phyloP scores from a whole-genome alignment of 23 tunicate genomes.

The Corella eumyota region DNA sequence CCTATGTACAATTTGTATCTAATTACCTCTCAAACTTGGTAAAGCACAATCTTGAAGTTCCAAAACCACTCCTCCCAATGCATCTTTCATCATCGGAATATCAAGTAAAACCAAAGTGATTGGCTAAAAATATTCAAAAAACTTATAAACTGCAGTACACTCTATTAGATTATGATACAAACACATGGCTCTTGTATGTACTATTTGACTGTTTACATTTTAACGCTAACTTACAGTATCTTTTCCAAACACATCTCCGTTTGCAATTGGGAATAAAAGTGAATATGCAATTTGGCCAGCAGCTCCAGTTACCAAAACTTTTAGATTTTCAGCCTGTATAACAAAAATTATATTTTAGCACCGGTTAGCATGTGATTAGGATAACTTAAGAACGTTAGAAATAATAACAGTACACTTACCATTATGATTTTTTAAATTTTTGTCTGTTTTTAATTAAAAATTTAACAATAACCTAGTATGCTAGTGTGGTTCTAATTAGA shows the following conservation, averaged over 20 bases:
- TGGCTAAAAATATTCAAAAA: slow-evolving; percentile 19
- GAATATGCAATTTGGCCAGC: slow-evolving; percentile 99
- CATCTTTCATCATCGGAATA: slow-evolving; percentile 53
- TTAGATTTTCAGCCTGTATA: slow-evolving; percentile 43
- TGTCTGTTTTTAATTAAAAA: no score
- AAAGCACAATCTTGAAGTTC: slow-evolving; percentile 97
- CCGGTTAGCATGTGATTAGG: no score
- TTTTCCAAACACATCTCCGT: slow-evolving; percentile 96
- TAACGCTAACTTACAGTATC: slow-evolving; percentile 12
- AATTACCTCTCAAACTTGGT: slow-evolving; percentile 62
- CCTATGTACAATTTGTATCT: neutral
- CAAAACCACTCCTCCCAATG: slow-evolving; percentile 74
- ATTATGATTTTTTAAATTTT: no score
- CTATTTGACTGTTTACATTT: neutral
- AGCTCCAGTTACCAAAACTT: slow-evolving; percentile 97
- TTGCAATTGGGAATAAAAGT: slow-evolving; percentile 71
- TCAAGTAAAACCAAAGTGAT: slow-evolving; percentile 69
- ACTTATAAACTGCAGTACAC: no score
- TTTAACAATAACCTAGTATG: no score
- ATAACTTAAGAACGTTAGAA: no score
- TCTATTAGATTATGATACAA: no score
- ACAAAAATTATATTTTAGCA: no score
- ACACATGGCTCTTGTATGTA: neutral
- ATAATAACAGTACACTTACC: no score
- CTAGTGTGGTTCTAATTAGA: no score